These are phyloP conservation scores for Nymphalis io DNA, from an alignment of 1,140 invertebrate species.

Conservation along the genomic window DNA sequence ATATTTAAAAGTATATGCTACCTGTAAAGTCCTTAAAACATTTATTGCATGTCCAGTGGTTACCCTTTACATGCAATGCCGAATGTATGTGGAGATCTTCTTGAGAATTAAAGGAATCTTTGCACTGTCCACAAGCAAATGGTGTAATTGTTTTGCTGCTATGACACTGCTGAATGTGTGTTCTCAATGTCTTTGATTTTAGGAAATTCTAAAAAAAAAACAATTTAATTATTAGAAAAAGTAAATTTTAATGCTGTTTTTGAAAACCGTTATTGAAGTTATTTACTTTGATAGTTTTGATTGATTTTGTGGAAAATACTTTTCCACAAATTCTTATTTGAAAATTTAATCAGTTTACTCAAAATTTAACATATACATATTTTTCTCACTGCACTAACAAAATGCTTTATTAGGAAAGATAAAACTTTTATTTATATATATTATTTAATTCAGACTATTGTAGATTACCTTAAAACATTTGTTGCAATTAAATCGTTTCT, in stretches of 20 bases:
- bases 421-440: too few relatives aligned
- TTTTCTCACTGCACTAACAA: too few relatives aligned
- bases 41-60: conserved; percentile 57
- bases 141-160: conserved; percentile 15
- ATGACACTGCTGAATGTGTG: conserved; percentile 49
- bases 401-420: too few relatives aligned
- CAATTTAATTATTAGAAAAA: neutral
- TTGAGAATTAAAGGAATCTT: conserved; percentile 58
- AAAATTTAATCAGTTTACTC: too few relatives aligned
- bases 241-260: too few relatives aligned
- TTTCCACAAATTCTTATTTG: too few relatives aligned
- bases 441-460: too few relatives aligned
- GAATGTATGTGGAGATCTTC: conserved; percentile 61
- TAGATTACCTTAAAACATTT: conserved; percentile 32
- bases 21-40: conserved; percentile 63
- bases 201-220: conserved; percentile 52
- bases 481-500: conserved; percentile 20
- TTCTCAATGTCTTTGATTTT: conserved; percentile 45
- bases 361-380: too few relatives aligned
- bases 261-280: too few relatives aligned
- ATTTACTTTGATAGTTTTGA: too few relatives aligned
- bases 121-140: conserved; percentile 53
- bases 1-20: conserved; percentile 26
- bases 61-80: conserved; percentile 50
- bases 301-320: too few relatives aligned